phyloP scores from a whole-genome alignment of 2,888 invertebrate genomes.

The Crematogaster levior region DNA sequence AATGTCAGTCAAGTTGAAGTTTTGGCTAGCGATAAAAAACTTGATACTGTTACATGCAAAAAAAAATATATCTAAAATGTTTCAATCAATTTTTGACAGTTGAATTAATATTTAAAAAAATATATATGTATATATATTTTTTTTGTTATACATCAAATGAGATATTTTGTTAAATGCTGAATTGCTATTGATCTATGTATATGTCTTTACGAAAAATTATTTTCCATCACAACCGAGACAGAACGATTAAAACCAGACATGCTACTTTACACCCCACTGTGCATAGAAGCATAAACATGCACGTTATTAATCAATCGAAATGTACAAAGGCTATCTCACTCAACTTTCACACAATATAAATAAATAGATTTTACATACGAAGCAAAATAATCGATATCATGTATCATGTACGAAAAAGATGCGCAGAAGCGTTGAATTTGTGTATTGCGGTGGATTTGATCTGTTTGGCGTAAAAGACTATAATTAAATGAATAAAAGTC shows the following conservation, averaged over 20 bases:
- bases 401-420: neutral
- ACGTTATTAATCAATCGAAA: conserved; percentile 29
- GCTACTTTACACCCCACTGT: neutral
- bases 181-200: conserved; percentile 14
- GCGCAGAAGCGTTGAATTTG: neutral
- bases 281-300: neutral
- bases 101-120: neutral
- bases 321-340: neutral
- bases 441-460: neutral
- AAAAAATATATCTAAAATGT: neutral
- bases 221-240: conserved; percentile 18
- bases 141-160: neutral
- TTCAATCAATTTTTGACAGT: neutral
- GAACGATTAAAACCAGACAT: neutral
- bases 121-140: too few species aligned
- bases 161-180: neutral
- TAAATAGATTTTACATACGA: neutral
- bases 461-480: neutral
- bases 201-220: conserved; percentile 31
- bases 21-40: neutral
- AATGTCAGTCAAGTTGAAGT: conserved; percentile 8
- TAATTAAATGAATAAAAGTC: conserved; percentile 14
- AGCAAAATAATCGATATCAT: neutral
- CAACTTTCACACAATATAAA: conserved; percentile 21
- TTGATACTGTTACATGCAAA: neutral